A percentile compares a stretch with the other conserved stretches of the same genome.
Conservation (phyloP, 2,113 vertebrate species). For the Leptobrachium ailaonicum region DNA sequence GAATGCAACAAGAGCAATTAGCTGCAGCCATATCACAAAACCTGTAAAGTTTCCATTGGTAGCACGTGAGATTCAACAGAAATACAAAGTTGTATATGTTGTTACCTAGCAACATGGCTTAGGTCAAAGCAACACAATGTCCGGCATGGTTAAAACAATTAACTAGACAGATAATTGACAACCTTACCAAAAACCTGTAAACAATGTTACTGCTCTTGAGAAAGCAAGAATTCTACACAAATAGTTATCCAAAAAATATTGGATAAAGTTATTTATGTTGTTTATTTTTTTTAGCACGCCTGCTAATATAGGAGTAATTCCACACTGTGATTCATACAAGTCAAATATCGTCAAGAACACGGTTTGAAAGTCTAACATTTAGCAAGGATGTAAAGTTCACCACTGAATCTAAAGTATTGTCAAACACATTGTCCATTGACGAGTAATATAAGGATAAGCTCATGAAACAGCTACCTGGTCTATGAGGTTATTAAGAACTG, state of each 20-base stretch:
- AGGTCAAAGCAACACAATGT: slow-evolving; percentile 73
- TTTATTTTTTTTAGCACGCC: slow-evolving; percentile 63
- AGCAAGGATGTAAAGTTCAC: slow-evolving; percentile 75
- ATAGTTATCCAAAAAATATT: slow-evolving; percentile 57
- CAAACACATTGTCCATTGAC: slow-evolving; percentile 73
- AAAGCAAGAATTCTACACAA: slow-evolving; percentile 67
- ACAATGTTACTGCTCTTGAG: slow-evolving; percentile 72
- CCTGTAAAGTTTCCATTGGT: slow-evolving; percentile 76
- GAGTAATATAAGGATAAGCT: slow-evolving; percentile 67
- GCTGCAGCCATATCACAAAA: slow-evolving; percentile 76
- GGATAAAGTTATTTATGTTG: slow-evolving; percentile 45
- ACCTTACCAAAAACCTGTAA: slow-evolving; percentile 76
- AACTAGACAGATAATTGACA: slow-evolving; percentile 70
- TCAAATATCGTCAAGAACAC: slow-evolving; percentile 77
- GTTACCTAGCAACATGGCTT: slow-evolving; percentile 74
- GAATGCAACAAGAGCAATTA: slow-evolving; percentile 77
- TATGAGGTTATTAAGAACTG: background rate
- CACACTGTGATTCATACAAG: slow-evolving; percentile 67
- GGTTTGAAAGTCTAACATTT: slow-evolving; percentile 77
- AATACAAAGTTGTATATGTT: slow-evolving; percentile 74
- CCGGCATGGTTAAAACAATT: slow-evolving; percentile 69
- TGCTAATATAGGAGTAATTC: slow-evolving; percentile 63
- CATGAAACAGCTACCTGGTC: slow-evolving; percentile 60
- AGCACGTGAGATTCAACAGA: slow-evolving; percentile 75
- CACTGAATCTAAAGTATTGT: slow-evolving; percentile 75